Percentiles rank a stretch among this genome's conserved stretches.
Conservation (phyloP, 2,888 invertebrate genomes). For the Thereva unica region DNA sequence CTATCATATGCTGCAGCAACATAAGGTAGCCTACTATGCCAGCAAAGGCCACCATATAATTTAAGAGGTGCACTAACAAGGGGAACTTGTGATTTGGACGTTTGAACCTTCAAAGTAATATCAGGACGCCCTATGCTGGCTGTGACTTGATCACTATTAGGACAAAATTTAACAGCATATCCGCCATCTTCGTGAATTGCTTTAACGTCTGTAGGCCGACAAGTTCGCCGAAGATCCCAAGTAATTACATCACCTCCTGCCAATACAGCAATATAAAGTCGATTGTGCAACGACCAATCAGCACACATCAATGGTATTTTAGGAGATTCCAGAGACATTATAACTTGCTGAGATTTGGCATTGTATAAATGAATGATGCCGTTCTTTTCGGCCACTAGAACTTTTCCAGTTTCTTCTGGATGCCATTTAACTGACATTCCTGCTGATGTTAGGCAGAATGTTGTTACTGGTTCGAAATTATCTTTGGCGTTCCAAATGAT, state of each 20-base stretch:
- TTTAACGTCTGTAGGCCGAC: slow-evolving; percentile 65
- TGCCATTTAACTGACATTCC: slow-evolving; percentile 72
- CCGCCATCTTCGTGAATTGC: slow-evolving; percentile 69
- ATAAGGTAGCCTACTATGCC: slow-evolving; percentile 67
- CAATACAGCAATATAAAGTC: slow-evolving; percentile 63
- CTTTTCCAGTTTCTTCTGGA: slow-evolving; percentile 68
- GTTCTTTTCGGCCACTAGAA: slow-evolving; percentile 75
- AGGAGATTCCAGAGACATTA: slow-evolving; percentile 68
- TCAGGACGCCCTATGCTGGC: slow-evolving; percentile 71
- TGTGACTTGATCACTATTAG: slow-evolving; percentile 65
- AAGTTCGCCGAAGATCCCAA: slow-evolving; percentile 70
- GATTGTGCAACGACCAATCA: slow-evolving; percentile 71
- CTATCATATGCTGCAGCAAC: slow-evolving; percentile 65
- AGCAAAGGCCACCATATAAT: slow-evolving; percentile 64
- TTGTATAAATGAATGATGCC: slow-evolving; percentile 77
- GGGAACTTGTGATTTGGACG: slow-evolving; percentile 62
- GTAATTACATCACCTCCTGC: slow-evolving; percentile 69
- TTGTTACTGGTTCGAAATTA: slow-evolving; percentile 61
- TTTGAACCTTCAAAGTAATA: slow-evolving; percentile 67
- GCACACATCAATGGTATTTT: slow-evolving; percentile 67
- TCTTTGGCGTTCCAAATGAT: slow-evolving; percentile 66
- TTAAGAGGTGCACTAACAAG: slow-evolving; percentile 62
- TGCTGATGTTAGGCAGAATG: slow-evolving; percentile 69
- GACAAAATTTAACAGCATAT: slow-evolving; percentile 65
- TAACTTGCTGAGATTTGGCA: slow-evolving; percentile 67